Evolutionary conservation across 2,797 vertebrate species (phyloP), one percentile per base, ranked within the genome.

Genomic region (Crocidura indochinensis): DNA sequence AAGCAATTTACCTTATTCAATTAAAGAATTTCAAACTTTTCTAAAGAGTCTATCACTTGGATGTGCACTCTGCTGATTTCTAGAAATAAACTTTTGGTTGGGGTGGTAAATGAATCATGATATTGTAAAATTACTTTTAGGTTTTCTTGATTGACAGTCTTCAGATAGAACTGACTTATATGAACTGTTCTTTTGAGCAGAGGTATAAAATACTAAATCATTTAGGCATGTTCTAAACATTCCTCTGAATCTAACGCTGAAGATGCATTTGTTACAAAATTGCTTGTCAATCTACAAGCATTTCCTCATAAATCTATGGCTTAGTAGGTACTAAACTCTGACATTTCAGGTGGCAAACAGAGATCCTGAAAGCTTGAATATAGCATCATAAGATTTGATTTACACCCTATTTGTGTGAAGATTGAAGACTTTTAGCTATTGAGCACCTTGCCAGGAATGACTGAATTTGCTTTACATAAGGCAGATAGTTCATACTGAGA

Each of bases 131-230:
- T 97, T 92, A 90, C 92, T 97, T 87, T 89, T 95, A 91, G 95
- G 74, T 97, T 97, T 93, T 93, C 78, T 91, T 96, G 94, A 93
- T 83, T 96, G 95, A 95, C 95, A 49, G 75, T 95, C 92, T 75
- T 84, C 94, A 92, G 95, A 93, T 95, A 96, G 93, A 97, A 95
- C 91, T 95, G 91, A 92, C 92, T 96, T 97, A 96, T 94, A 94
- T 92, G 93, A 97, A 94, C 92, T 95, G 68, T 94, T 96, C 84
- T 88, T 97, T 97, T 96, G 77, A 93, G 85, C 74, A 8, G 47
- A 97, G 73, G 49, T 96, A 94, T 96, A 95, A 97, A 97, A 96
- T 96, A 94, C 90, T 95, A 95, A 97, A 87, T 96, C 94, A 97
- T 96, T 96, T 95, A 84, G 92, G 96, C 92, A 93, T 60, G 73